phyloP scores from a whole-genome alignment of 2,888 invertebrate species.

The Tachina grossa region DNA sequence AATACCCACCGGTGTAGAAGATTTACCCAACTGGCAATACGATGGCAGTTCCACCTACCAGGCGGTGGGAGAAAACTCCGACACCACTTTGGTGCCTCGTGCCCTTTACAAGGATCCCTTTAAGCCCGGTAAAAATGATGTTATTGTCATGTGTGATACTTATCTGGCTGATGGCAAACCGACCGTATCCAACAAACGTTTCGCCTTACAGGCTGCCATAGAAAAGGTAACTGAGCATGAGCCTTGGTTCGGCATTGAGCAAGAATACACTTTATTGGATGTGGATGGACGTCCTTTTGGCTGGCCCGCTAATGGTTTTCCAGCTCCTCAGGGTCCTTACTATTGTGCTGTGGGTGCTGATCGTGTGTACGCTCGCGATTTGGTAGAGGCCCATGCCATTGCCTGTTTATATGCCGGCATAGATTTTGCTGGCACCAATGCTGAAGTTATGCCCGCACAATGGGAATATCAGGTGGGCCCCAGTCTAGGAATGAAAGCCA shows the following conservation, averaged over 20 bases:
- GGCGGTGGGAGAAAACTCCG: constrained; percentile 86
- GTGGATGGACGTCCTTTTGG: constrained; percentile 86
- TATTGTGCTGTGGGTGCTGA: constrained; percentile 92
- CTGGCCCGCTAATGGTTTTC: constrained; percentile 88
- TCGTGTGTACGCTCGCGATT: constrained; percentile 89
- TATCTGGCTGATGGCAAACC: constrained; percentile 85
- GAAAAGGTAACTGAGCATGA: constrained; percentile 85
- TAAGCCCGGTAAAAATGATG: constrained; percentile 86
- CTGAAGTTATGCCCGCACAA: constrained; percentile 91
- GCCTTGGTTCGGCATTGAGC: constrained; percentile 90
- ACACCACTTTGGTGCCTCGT: constrained; percentile 89
- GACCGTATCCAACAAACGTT: constrained; percentile 83
- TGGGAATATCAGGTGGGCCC: constrained; percentile 88
- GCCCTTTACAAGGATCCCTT: constrained; percentile 92
- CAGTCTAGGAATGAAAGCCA: constrained; percentile 85
- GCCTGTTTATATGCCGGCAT: constrained; percentile 90
- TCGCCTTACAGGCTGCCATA: constrained; percentile 83
- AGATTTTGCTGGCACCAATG: constrained; percentile 89
- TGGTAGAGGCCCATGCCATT: constrained; percentile 89
- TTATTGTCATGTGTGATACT: constrained; percentile 90
- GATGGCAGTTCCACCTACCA: constrained; percentile 89
- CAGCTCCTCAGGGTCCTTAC: constrained; percentile 89
- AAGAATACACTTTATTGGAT: constrained; percentile 85
- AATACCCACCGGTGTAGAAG: constrained; percentile 85
- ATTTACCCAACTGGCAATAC: constrained; percentile 89